Evolutionary conservation across 1,140 invertebrate genomes (phyloP).

Genomic region (Cotesia vestalis): DNA sequence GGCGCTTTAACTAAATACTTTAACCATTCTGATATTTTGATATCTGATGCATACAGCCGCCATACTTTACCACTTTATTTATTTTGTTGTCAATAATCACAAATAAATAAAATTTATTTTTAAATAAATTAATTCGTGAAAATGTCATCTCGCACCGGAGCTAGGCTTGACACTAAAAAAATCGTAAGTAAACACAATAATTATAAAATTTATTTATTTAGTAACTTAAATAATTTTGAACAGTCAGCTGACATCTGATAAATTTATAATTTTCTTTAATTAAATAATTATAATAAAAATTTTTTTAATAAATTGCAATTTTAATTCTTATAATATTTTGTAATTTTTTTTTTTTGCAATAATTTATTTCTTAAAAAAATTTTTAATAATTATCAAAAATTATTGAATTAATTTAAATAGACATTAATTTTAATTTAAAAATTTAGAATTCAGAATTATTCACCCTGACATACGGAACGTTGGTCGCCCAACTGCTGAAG

Average conservation of each 20-base stretch:
- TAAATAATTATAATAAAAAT: too few species aligned
- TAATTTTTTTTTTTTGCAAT: too few species aligned
- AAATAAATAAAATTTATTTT: too few species aligned
- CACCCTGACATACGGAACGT: constrained; percentile 95
- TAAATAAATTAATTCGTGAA: constrained; percentile 5
- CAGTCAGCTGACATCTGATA: too few species aligned
- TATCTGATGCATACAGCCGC: too few species aligned
- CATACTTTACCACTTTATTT: too few species aligned
- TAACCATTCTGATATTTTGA: too few species aligned
- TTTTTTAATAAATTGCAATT: too few species aligned
- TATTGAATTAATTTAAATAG: not conserved
- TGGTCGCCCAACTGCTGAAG: constrained; percentile 96
- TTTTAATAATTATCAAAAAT: not conserved
- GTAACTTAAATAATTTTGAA: not conserved
- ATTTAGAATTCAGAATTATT: constrained; percentile 94
- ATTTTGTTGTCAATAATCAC: too few species aligned
- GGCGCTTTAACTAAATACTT: too few species aligned
- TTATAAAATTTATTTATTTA: constrained; percentile 3
- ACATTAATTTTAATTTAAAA: not conserved
- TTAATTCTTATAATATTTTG: too few species aligned
- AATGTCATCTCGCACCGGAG: constrained; percentile 70
- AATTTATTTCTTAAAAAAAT: not conserved
- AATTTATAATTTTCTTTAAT: too few species aligned
- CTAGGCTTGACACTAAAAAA: constrained; percentile 73
- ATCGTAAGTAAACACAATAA: constrained; percentile 66